A percentile compares a stretch with the other conserved stretches of the same genome.
phyloP scores from a whole-genome alignment of 2,888 invertebrate genomes.

The Microctonus brassicae region DNA sequence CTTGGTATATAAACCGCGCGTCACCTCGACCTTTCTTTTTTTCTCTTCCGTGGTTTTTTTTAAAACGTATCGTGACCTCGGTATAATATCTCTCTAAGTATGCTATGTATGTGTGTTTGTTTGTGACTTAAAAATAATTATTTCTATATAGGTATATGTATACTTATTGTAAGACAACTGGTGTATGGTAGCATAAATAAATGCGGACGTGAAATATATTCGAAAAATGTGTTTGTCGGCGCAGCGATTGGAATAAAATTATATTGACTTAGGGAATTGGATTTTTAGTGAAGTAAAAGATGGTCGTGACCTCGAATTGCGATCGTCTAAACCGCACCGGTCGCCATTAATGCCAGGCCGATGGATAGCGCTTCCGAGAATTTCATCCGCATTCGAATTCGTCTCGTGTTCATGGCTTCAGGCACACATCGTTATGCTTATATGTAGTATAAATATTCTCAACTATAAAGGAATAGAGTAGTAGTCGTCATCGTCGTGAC shows the following conservation, averaged over 20 bases:
- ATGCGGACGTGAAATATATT: neutral
- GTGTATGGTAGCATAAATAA: neutral
- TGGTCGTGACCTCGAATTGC: constrained; percentile 35
- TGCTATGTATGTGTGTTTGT: neutral
- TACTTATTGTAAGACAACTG: neutral
- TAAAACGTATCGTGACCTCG: neutral
- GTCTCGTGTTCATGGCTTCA: constrained; percentile 30
- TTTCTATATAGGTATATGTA: neutral
- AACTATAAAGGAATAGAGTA: neutral
- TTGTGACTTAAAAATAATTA: neutral
- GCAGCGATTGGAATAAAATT: neutral
- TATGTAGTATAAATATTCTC: neutral
- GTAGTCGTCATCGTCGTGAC: neutral
- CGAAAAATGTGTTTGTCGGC: neutral
- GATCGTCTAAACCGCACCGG: constrained; percentile 34
- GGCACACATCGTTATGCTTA: neutral
- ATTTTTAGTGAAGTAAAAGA: constrained; percentile 30
- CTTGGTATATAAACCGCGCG: neutral
- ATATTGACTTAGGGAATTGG: constrained; percentile 14
- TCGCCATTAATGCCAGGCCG: constrained; percentile 37
- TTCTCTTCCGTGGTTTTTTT: neutral
- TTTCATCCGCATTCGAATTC: constrained; percentile 41
- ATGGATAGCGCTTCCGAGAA: constrained; percentile 36
- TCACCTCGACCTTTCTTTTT: neutral
- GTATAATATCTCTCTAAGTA: neutral